These are phyloP conservation scores for Calycopis cecrops DNA, from an alignment of 1,140 invertebrate genomes.

Conservation along the genomic window DNA sequence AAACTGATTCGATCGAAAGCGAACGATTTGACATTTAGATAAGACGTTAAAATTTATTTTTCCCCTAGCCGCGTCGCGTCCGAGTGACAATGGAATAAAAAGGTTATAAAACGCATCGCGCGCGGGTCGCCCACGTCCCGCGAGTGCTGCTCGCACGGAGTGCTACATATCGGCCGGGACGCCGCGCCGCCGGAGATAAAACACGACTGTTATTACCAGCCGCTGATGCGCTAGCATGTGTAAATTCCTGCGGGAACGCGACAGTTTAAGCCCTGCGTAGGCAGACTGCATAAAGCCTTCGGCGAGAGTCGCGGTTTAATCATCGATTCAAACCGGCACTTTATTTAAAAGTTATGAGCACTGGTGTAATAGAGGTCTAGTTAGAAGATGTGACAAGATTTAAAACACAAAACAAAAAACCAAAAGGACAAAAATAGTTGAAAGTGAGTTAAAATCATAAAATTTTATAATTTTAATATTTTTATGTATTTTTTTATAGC, in stretches of 20 bases:
- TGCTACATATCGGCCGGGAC: slow-evolving; percentile 35
- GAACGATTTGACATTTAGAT: slow-evolving; percentile 75
- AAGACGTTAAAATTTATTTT: slow-evolving; percentile 72
- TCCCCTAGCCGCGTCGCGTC: slow-evolving; percentile 51
- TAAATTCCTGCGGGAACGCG: slow-evolving; percentile 67
- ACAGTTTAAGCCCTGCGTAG: slow-evolving; percentile 56
- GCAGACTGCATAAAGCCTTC: slow-evolving; percentile 37
- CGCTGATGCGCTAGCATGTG: slow-evolving; percentile 60
- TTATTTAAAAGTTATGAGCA: slow-evolving; percentile 12
- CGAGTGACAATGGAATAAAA: slow-evolving; percentile 73
- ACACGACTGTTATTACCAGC: slow-evolving; percentile 57
- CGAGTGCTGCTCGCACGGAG: slow-evolving; percentile 48
- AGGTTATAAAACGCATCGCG: slow-evolving; percentile 68
- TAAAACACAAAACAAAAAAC: no score
- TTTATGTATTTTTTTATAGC: no score
- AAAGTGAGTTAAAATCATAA: no score
- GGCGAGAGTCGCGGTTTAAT: slow-evolving; percentile 14
- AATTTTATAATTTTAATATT: no score
- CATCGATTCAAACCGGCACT: slow-evolving; percentile 5
- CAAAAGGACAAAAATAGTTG: no score
- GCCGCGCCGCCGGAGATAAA: slow-evolving; percentile 49
- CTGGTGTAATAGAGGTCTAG: no score
- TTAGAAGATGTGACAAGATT: no score
- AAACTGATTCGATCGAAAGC: slow-evolving; percentile 73
- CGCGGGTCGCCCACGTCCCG: slow-evolving; percentile 53